Conservation (phyloP, 1,140 invertebrate genomes). For the Rhopalosiphum maidis region DNA sequence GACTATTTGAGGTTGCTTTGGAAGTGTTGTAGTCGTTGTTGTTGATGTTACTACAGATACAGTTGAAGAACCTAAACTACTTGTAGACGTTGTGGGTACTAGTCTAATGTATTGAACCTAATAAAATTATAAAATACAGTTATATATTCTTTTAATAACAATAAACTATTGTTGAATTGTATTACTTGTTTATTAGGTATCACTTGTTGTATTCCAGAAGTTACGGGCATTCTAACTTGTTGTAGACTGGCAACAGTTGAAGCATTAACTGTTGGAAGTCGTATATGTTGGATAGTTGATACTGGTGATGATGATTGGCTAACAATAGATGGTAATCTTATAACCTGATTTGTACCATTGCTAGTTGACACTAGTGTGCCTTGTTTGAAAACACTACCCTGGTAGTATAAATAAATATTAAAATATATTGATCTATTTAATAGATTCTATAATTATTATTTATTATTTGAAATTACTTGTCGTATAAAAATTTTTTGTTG, state of each 20-base stretch:
- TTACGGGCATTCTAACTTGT: slow-evolving; percentile 45
- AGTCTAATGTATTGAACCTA: slow-evolving; percentile 77
- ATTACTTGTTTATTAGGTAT: slow-evolving; percentile 52
- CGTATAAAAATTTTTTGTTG: slow-evolving; percentile 69
- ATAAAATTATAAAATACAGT: not conserved
- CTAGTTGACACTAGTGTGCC: slow-evolving; percentile 58
- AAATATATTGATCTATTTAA: not conserved
- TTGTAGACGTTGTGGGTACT: slow-evolving; percentile 64
- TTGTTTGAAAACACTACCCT: slow-evolving; percentile 58
- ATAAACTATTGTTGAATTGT: not conserved
- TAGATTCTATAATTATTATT: not conserved
- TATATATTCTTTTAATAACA: not conserved
- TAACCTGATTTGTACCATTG: slow-evolving; percentile 33
- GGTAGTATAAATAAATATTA: not conserved
- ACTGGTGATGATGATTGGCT: slow-evolving; percentile 36
- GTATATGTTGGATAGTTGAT: slow-evolving; percentile 68
- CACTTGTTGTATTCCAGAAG: slow-evolving; percentile 53
- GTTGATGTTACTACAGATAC: slow-evolving; percentile 59
- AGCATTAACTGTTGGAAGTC: slow-evolving; percentile 63
- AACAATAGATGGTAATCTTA: slow-evolving; percentile 47
- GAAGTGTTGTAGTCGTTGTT: slow-evolving; percentile 42
- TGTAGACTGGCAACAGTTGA: slow-evolving; percentile 22
- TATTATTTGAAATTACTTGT: slow-evolving; percentile 63
- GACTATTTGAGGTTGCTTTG: slow-evolving; percentile 34
- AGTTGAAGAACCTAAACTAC: slow-evolving; percentile 53